Base-by-base conservation (phyloP, 2,113 vertebrate genomes). In the Ophiodon elongatus region DNA sequence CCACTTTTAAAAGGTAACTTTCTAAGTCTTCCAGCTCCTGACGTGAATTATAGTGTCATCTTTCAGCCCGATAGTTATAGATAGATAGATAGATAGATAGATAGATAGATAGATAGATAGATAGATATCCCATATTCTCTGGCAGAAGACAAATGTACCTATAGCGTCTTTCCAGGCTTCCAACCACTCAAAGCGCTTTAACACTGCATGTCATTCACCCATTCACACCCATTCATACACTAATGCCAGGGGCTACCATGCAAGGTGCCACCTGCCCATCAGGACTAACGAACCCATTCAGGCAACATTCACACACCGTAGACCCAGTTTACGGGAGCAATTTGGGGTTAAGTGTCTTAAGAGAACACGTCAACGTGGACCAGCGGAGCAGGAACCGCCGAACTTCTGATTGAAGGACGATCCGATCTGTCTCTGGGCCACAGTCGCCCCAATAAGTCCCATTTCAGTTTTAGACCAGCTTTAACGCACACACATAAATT, bases 1-100 rank as follows among this genome's bases (percentile, higher is more conserved):
- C 98, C 98, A 0, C 97, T 99, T 80, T 91, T 99, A 76, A 99
- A 99, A 97, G 98, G 98, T 98, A 89, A 90, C 0, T 15, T 19
- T 23, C 63, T 0, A 39, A 35, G 6, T 74, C 27, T 66, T 8
- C 8, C 27, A 17, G 17, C 3, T 19, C 52, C 73, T n/a, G 3
- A 41, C 35, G 8, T 9, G 0, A 4, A 56, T 63, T 27, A 29
- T 35, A 9, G 25, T 15, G 33, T 14, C 3, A 17, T 35, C 23
- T 27, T 21, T 50, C 6, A 80, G 21, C 17, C 8, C 29, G 11
- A 50, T 5, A 33, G 27, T 5, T 47, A 50, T 50, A 50, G 47
- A 21, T 2, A 7, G 47, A 50, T 19, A 50, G 17, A 50, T 52
- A 39, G 47, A 50, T 19, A 50, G 17, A 50, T 52, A 39, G 47